Percentiles rank a stretch among this genome's conserved stretches.
phyloP scores from a whole-genome alignment of 64 coral and sea anemone genomes.

The Montipora efflorescens region DNA sequence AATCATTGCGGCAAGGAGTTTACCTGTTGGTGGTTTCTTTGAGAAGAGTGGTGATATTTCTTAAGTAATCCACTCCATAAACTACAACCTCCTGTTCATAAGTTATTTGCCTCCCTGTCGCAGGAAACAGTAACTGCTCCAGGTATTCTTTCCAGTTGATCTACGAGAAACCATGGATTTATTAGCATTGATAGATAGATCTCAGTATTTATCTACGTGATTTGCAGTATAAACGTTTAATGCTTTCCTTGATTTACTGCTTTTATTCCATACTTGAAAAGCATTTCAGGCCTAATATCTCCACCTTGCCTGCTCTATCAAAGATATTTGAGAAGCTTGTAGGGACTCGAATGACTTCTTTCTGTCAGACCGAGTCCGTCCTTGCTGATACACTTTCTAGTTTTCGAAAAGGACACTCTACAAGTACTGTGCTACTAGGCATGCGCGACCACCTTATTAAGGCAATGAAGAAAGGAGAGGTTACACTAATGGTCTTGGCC shows the following conservation, averaged over 20 bases:
- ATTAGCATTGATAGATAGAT: too few relatives aligned
- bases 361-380: not conserved
- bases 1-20: not conserved
- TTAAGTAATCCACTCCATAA: slow-evolving; percentile 44
- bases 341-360: not conserved
- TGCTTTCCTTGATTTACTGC: too few relatives aligned
- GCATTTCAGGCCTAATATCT: not conserved
- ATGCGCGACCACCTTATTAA: slow-evolving; percentile 14
- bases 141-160: slow-evolving; percentile 33
- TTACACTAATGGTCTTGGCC: not conserved
- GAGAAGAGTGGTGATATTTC: slow-evolving; percentile 37
- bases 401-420: slow-evolving; percentile 33
- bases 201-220: not conserved
- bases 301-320: slow-evolving; percentile 15
- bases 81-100: slow-evolving; percentile 47
- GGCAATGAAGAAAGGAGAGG: slow-evolving; percentile 17
- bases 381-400: not conserved
- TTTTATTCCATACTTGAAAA: not conserved
- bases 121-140: slow-evolving; percentile 21
- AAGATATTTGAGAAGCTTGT: slow-evolving; percentile 43
- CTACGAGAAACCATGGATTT: not conserved
- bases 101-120: slow-evolving; percentile 13
- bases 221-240: not conserved
- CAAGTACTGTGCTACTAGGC: slow-evolving; percentile 5
- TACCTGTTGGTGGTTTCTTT: slow-evolving; percentile 51